Evolutionary conservation across 2,888 invertebrate species (phyloP), one percentile per base, ranked within the genome.

Genomic region (Acrobasis repandana): DNA sequence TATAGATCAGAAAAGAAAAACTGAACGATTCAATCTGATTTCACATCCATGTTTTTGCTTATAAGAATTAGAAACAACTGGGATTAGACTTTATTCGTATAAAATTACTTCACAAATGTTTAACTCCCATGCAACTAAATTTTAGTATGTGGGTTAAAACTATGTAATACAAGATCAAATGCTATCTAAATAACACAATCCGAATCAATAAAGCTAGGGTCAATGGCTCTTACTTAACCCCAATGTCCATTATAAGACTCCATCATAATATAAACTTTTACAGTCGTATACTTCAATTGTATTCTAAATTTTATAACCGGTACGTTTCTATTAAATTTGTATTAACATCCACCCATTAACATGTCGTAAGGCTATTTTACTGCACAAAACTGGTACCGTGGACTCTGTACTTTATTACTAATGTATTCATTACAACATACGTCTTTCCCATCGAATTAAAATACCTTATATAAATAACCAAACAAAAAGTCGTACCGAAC

Each of bases 391-490:
- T 80, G 82, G 89, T 85, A 79, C 74, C 76, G 70, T 70, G 70
- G 73, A 69, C 74, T 72, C 67, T 64, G 67, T 80, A 70, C 68
- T 88, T 90, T 87, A 90, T 80, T 83, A 83, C 85, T 89, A 90
- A 91, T 88, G 82, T 90, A 91, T 91, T 92, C 90, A 90, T 91
- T 85, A 77, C 77, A 77, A 80, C 79, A 82, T 85, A 87, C 79
- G 77, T 85, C 86, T 88, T 89, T 90, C 89, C 85, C 89, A 88
- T 82, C 81, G 82, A 77, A 85, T 90, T 88, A 85, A 86, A 86
- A 84, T 77, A 74, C 76, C 74, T 81, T 83, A 83, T 85, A 86
- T 87, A 88, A 86, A 89, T 88, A 86, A 86, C 81, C 75, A 75
- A 83, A 88, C 84, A 85, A 87, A 83, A 79, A 82, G 66, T 46